Conservation (phyloP, 1,140 invertebrate genomes). For the Zaprionus tsacasi region DNA sequence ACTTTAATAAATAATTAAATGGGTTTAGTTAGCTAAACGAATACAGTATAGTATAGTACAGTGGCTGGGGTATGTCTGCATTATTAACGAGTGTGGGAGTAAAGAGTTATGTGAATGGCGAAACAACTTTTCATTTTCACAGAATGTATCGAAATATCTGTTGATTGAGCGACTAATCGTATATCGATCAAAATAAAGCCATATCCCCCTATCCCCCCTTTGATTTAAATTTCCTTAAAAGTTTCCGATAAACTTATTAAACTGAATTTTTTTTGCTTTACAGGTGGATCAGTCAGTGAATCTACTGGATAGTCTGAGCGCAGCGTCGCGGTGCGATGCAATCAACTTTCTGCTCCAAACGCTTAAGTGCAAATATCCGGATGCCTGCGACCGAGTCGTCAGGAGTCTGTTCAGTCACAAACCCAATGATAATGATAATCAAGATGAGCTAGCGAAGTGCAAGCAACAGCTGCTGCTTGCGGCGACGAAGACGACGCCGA, state of each 20-base stretch:
- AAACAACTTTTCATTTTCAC: background rate
- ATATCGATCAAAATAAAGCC: background rate
- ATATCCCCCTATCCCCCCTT: background rate
- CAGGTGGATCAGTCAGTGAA: constrained; percentile 81
- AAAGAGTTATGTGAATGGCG: background rate
- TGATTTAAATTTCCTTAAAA: background rate
- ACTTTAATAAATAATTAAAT: constrained; percentile 41
- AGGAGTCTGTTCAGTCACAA: constrained; percentile 73
- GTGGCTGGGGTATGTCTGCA: constrained; percentile 5
- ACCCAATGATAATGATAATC: constrained; percentile 59
- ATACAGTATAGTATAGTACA: background rate
- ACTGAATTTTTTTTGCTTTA: background rate
- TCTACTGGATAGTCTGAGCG: constrained; percentile 72
- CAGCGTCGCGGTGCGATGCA: constrained; percentile 79
- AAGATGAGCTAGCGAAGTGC: constrained; percentile 64
- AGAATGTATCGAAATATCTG: background rate
- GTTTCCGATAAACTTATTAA: background rate
- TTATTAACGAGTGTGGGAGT: background rate
- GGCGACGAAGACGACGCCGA: constrained; percentile 33
- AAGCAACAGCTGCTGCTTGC: constrained; percentile 61
- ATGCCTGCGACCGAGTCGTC: constrained; percentile 80
- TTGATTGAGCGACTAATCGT: background rate
- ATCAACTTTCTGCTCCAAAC: constrained; percentile 75
- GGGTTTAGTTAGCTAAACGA: constrained; percentile 5
- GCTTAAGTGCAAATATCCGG: constrained; percentile 82